Percentiles rank a stretch among this genome's conserved stretches.
These are phyloP conservation scores for Unio pictorum DNA, from an alignment of 2,888 invertebrate species.

Conservation along the genomic window DNA sequence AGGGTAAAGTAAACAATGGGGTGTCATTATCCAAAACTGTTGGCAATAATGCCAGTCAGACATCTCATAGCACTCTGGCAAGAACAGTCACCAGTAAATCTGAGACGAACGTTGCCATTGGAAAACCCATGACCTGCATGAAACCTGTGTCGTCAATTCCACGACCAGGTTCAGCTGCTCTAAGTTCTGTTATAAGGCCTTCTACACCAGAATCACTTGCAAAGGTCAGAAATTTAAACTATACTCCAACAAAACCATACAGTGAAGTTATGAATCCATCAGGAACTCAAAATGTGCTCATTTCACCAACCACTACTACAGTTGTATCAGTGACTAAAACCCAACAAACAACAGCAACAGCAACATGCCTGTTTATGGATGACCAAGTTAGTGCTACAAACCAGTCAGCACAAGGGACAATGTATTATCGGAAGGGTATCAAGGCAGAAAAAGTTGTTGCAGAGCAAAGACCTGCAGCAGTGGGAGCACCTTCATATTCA, in stretches of 20 bases:
- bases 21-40: constrained; percentile 14
- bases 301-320: constrained; percentile 16
- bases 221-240: constrained; percentile 53
- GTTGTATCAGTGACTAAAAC: constrained; percentile 30
- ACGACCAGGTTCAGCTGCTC: constrained; percentile 35
- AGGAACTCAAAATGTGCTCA: not conserved
- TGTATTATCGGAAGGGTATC: constrained; percentile 55
- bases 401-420: constrained; percentile 29
- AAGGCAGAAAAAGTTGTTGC: constrained; percentile 40
- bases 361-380: constrained; percentile 7
- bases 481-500: constrained; percentile 49
- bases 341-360: constrained; percentile 35
- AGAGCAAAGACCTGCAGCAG: constrained; percentile 54
- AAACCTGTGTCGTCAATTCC: constrained; percentile 45
- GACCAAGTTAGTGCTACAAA: constrained; percentile 11
- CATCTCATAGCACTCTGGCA: constrained; percentile 17
- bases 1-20: too few relatives aligned
- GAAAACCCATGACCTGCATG: constrained; percentile 27
- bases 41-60: constrained; percentile 19
- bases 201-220: constrained; percentile 29
- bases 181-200: constrained; percentile 14
- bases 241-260: constrained; percentile 60
- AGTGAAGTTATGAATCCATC: constrained; percentile 43
- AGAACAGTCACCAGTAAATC: constrained; percentile 11
- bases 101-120: not conserved